phyloP scores from a whole-genome alignment of 2,888 invertebrate genomes.

The Allacma fusca region DNA sequence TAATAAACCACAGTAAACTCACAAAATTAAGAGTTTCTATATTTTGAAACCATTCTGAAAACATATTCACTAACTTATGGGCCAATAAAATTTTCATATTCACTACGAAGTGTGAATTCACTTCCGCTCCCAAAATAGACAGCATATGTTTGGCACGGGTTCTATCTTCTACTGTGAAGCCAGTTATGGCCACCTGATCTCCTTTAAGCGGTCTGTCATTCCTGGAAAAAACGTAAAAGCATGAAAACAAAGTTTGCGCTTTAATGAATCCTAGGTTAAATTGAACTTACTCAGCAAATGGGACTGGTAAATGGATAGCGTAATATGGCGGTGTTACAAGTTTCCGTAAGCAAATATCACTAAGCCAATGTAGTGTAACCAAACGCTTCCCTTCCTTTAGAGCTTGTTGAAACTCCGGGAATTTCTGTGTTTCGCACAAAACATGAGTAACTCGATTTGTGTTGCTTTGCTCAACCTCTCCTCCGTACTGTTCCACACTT shows the following conservation, averaged over 20 bases:
- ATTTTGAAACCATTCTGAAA: slow-evolving; percentile 21
- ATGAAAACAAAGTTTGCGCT: background rate
- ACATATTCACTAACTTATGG: slow-evolving; percentile 64
- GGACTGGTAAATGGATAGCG: slow-evolving; percentile 87
- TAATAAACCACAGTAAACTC: slow-evolving; percentile 35
- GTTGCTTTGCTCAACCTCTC: slow-evolving; percentile 82
- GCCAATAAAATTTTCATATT: slow-evolving; percentile 68
- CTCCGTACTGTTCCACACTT: slow-evolving; percentile 81
- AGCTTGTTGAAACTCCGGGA: slow-evolving; percentile 87
- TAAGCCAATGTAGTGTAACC: slow-evolving; percentile 88
- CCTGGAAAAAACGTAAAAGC: slow-evolving; percentile 63
- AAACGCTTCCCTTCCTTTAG: slow-evolving; percentile 74
- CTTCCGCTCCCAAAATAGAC: slow-evolving; percentile 84
- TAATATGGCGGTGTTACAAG: slow-evolving; percentile 92
- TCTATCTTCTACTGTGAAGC: slow-evolving; percentile 89
- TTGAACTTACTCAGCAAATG: slow-evolving; percentile 66
- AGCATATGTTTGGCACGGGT: slow-evolving; percentile 84
- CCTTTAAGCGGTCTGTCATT: slow-evolving; percentile 73
- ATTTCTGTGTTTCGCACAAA: slow-evolving; percentile 87
- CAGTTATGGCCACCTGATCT: slow-evolving; percentile 81
- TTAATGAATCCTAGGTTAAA: too few relatives aligned
- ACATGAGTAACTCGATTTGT: slow-evolving; percentile 91
- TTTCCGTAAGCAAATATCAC: slow-evolving; percentile 85
- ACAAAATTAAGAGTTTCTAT: slow-evolving; percentile 26
- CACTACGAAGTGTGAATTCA: slow-evolving; percentile 69